phyloP scores from a whole-genome alignment of 2,797 vertebrate species.

The Hydrolagus colliei region DNA sequence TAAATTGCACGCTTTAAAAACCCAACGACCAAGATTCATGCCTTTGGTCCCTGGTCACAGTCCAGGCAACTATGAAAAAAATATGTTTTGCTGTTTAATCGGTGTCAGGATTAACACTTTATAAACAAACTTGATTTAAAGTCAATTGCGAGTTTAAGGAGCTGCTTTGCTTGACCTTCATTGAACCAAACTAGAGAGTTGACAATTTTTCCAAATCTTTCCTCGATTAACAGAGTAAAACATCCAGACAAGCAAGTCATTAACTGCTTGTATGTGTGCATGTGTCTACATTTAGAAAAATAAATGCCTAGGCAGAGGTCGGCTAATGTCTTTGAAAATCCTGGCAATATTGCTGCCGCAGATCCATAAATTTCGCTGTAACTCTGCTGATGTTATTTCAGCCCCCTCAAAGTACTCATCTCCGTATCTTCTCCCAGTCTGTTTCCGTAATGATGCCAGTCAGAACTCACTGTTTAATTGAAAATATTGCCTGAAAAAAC shows the following conservation, averaged over 20 bases:
- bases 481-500: not conserved
- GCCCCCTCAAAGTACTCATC: too few species aligned
- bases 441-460: too few species aligned
- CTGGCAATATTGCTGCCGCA: not conserved
- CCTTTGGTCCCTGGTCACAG: not conserved
- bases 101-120: not conserved
- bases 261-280: too few species aligned
- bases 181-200: not conserved
- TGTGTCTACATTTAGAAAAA: not conserved
- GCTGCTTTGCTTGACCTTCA: not conserved
- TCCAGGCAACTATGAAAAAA: too few species aligned
- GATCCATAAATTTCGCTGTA: not conserved
- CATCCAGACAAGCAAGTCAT: too few species aligned
- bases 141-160: not conserved
- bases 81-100: not conserved
- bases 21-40: not conserved
- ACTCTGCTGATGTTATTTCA: not conserved
- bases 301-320: not conserved
- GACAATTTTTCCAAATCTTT: not conserved
- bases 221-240: not conserved
- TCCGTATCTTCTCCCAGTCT: too few species aligned
- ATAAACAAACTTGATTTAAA: not conserved
- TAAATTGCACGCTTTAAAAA: not conserved
- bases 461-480: not conserved
- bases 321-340: not conserved